A percentile compares a stretch with the other conserved stretches of the same genome.
These are phyloP conservation scores for Accipiter cooperii DNA, from an alignment of 2,113 vertebrate genomes.

Conservation along the genomic window DNA sequence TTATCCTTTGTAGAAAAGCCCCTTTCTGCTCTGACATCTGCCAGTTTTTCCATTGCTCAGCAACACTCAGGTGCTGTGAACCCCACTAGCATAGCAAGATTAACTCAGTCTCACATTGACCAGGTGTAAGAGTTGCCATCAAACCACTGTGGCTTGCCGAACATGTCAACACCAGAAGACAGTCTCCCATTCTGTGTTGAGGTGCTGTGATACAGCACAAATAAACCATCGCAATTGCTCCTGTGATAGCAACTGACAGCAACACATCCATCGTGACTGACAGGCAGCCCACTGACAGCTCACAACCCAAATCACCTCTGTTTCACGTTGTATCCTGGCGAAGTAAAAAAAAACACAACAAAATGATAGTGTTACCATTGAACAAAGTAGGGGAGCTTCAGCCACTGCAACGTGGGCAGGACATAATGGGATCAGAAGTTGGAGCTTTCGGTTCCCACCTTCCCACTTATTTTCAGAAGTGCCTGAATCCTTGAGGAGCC, in stretches of 20 bases:
- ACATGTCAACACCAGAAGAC: background rate
- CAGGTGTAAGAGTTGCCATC: background rate
- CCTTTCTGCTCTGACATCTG: background rate
- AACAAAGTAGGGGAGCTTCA: background rate
- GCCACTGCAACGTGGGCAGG: background rate
- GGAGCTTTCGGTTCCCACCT: background rate
- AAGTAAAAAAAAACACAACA: background rate
- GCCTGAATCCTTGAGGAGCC: background rate
- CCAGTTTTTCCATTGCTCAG: background rate
- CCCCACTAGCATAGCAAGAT: background rate
- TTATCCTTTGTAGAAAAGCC: background rate
- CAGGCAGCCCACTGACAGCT: background rate
- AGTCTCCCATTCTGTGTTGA: background rate
- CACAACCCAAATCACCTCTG: background rate
- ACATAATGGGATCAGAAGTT: rapidly evolving
- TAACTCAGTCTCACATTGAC: background rate
- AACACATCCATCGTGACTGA: background rate
- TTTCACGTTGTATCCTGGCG: background rate
- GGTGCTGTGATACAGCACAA: background rate
- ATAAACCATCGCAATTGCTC: background rate
- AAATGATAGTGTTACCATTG: background rate
- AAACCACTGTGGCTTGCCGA: rapidly evolving
- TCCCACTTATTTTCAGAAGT: background rate
- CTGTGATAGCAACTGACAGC: background rate
- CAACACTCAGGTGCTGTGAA: rapidly evolving